Evolutionary conservation across 2,113 vertebrate species (phyloP).

Genomic region (Candoia aspera): DNA sequence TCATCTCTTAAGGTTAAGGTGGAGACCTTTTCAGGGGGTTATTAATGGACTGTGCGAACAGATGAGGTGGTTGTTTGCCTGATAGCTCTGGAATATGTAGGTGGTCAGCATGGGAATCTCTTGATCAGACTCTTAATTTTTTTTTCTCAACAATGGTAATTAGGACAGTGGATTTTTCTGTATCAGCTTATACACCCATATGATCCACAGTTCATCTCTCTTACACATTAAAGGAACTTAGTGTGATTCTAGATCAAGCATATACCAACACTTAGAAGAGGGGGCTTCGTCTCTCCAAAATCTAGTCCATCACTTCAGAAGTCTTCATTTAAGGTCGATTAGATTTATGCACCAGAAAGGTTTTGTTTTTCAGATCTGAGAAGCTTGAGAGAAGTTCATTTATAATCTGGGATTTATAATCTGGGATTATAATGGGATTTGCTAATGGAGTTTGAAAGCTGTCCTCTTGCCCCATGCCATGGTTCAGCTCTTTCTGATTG

Average conservation of each 20-base stretch:
- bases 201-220: neutral
- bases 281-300: neutral
- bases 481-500: neutral
- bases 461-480: neutral
- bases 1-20: neutral
- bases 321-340: neutral
- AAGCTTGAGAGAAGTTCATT: neutral
- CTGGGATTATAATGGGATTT: neutral
- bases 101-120: neutral
- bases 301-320: neutral
- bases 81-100: neutral
- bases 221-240: neutral
- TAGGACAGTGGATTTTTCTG: too few relatives aligned
- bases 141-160: neutral
- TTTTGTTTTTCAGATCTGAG: slow-evolving; percentile 6
- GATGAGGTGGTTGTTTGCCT: neutral
- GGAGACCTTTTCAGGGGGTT: neutral
- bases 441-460: neutral
- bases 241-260: neutral
- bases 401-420: neutral
- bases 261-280: neutral
- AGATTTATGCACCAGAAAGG: neutral
- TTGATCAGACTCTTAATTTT: neutral
- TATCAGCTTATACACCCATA: too few relatives aligned
- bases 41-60: neutral